Conservation (phyloP, 1,140 invertebrate species). For the Drosophila rufa region DNA sequence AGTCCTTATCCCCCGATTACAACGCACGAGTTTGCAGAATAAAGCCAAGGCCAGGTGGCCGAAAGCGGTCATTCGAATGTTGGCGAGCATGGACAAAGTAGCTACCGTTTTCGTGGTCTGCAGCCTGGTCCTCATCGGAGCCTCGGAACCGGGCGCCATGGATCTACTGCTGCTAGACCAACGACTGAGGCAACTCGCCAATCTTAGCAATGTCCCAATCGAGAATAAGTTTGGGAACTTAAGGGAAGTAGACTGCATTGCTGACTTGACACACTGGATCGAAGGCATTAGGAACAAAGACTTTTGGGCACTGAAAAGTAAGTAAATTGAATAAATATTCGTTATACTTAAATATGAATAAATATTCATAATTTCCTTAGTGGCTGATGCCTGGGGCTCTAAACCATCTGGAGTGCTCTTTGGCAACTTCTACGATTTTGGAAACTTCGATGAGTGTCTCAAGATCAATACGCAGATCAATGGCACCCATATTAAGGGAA, state of each 20-base stretch:
- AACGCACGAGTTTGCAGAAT: neutral
- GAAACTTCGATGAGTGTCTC: conserved; percentile 62
- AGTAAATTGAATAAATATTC: neutral
- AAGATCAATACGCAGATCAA: conserved; percentile 5
- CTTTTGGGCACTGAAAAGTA: conserved; percentile 26
- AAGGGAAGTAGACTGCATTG: neutral
- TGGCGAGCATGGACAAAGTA: neutral
- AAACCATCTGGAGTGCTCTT: conserved; percentile 6
- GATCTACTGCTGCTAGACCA: neutral
- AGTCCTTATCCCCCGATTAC: conserved; percentile 6
- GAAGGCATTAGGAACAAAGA: neutral
- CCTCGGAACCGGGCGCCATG: neutral
- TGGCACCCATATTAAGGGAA: conserved; percentile 17
- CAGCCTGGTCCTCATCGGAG: neutral
- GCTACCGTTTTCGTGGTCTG: neutral
- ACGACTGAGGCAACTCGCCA: neutral
- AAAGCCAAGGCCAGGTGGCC: neutral
- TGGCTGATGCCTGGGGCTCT: conserved; percentile 56
- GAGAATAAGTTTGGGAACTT: neutral
- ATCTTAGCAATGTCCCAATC: neutral
- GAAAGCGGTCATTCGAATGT: neutral
- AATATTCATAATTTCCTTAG: conserved; percentile 11
- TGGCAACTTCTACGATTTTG: conserved; percentile 40
- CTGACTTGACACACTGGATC: neutral
- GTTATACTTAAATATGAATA: neutral